Evolutionary conservation across 2,113 vertebrate species (phyloP).

Genomic region (Takifugu flavidus): DNA sequence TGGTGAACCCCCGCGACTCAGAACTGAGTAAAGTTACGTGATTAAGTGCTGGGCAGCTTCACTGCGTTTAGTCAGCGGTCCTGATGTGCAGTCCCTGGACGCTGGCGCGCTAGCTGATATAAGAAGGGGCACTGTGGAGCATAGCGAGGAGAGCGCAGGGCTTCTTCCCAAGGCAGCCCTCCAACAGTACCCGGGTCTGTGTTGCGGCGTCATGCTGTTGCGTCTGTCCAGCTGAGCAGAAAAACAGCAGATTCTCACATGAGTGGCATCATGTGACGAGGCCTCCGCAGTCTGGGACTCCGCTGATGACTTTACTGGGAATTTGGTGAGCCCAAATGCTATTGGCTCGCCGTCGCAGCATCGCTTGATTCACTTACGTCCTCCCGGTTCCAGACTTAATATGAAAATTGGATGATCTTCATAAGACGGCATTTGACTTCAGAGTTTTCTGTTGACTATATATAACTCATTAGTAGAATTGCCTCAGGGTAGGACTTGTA

Average conservation of each 20-base stretch:
- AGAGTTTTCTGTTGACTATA: no score
- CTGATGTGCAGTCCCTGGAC: background rate
- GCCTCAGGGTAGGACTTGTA: no score
- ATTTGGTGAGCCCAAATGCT: constrained; percentile 28
- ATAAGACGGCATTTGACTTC: no score
- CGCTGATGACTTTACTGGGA: constrained; percentile 34
- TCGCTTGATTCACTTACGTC: background rate
- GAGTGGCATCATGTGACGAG: constrained; percentile 74
- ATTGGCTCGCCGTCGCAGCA: constrained; percentile 21
- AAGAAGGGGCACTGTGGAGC: background rate
- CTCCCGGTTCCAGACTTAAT: background rate
- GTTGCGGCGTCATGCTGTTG: constrained; percentile 42
- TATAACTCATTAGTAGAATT: no score
- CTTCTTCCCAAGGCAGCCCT: constrained; percentile 1
- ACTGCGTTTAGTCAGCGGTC: no score
- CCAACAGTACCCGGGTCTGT: constrained; percentile 10
- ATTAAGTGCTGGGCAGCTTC: constrained; percentile 37
- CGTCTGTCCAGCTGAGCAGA: constrained; percentile 67
- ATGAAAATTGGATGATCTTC: no score
- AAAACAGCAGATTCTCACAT: constrained; percentile 79
- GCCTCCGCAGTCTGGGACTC: constrained; percentile 53
- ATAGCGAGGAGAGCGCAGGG: background rate
- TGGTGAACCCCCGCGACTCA: no score
- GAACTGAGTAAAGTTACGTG: background rate
- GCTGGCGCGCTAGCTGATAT: constrained; percentile 1